Evolutionary conservation across 2,113 vertebrate genomes (phyloP), one percentile per base, ranked within the genome.

Genomic region (Pelmatolapia mariae): DNA sequence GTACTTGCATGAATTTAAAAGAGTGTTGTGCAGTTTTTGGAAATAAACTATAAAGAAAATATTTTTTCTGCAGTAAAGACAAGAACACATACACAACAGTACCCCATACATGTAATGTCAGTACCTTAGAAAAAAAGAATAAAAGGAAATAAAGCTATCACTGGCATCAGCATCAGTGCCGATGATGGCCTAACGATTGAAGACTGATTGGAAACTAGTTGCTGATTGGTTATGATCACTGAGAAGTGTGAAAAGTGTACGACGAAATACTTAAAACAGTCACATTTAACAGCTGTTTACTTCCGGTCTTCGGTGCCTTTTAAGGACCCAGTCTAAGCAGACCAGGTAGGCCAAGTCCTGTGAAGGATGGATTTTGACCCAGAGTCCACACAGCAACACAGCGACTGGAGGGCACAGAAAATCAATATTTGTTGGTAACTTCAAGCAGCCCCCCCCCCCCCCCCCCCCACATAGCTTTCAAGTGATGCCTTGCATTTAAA

Each of bases 131-230:
- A 22, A 15, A 36, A 66, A 12, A 36, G 31, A 66, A 38, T 3
- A 36, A 63, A 33, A 0, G 16, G 2, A 0, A 7, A 61, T 11
- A 38, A 40, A 19, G 10, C 59, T 3, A 0, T 36, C 59, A 36
- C 10, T 0, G 10, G 31, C 59, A 19, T 33, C 13, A 26, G 12
- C 7, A 38, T 38, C 45, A 50, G 8, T 2, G 18, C 61, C 2
- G 0, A 66, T 66, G 31, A 66, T 66, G 31, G 18, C 18, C 61
- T 36, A 66, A 66, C 3, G 3, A 8, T 12, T 66, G 31, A 36
- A 36, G 2, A 12, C 6, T n/a, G 18, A 36, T 36, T 66, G 36
- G 61, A 66, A 3, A 66, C 31, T 66, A n/a, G 18, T 66, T 66
- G 18, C 61, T 66, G 6, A 36, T 66, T 66, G 18, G 4, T 36